Conservation (phyloP, 2,888 invertebrate species). For the Copidosoma aretas region DNA sequence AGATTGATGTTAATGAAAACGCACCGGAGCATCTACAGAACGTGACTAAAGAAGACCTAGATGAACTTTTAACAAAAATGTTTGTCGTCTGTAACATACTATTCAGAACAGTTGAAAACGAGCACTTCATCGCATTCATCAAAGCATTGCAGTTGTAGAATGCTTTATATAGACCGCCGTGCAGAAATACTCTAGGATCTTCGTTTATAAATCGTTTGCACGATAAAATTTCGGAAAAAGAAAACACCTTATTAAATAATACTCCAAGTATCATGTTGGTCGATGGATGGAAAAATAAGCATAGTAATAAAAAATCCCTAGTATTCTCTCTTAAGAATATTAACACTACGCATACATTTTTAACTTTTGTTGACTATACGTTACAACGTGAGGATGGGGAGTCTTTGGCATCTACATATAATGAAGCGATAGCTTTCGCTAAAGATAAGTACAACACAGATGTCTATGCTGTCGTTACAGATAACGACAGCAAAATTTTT, state of each 20-base stretch:
- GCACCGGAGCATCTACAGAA: no score
- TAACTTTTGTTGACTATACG: background rate
- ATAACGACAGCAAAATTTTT: slow-evolving; percentile 8
- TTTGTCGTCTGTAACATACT: background rate
- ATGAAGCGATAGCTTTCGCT: background rate
- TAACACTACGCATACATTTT: background rate
- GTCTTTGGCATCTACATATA: background rate
- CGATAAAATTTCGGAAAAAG: background rate
- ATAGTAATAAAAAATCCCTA: background rate
- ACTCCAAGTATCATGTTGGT: background rate
- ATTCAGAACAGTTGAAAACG: background rate
- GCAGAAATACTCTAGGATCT: background rate
- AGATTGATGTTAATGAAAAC: no score
- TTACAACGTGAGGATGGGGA: slow-evolving; percentile 1
- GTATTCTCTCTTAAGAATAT: slow-evolving; percentile 1
- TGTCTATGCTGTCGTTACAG: background rate
- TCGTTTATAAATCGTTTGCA: background rate
- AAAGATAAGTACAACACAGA: slow-evolving; percentile 4
- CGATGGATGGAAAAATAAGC: background rate
- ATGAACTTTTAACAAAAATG: background rate
- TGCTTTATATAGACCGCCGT: background rate
- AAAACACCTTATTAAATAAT: background rate
- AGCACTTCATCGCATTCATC: background rate
- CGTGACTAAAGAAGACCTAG: background rate
- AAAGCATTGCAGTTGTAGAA: background rate